These are phyloP conservation scores for Sinelater perroti DNA, from an alignment of 2,888 invertebrate genomes.

Conservation along the genomic window DNA sequence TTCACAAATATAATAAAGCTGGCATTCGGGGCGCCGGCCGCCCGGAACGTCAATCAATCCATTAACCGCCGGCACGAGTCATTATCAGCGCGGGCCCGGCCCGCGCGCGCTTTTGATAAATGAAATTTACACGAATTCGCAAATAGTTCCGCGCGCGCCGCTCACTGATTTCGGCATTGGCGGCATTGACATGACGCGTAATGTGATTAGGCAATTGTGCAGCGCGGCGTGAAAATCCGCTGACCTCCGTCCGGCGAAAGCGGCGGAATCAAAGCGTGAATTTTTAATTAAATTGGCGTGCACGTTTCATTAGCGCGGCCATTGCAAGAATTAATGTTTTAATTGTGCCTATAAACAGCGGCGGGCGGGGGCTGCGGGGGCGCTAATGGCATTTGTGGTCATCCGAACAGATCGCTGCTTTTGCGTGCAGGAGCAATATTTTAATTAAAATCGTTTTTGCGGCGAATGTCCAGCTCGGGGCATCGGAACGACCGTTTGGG, in stretches of 20 bases:
- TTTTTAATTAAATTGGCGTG: constrained; percentile 30
- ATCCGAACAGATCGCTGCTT: too few species aligned
- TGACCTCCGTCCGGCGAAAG: constrained; percentile 28
- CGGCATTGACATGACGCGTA: constrained; percentile 32
- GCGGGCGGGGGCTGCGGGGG: too few species aligned
- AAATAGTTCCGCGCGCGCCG: constrained; percentile 26
- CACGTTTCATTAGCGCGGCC: constrained; percentile 24
- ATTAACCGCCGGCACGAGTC: constrained; percentile 8
- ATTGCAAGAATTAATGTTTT: constrained; percentile 20
- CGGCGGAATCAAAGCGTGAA: constrained; percentile 29
- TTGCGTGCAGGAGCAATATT: too few species aligned
- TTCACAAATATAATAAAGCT: too few species aligned
- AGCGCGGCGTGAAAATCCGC: constrained; percentile 25
- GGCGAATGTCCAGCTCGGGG: too few species aligned
- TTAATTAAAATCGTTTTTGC: too few species aligned
- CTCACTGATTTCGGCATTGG: constrained; percentile 32
- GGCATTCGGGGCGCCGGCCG: too few species aligned
- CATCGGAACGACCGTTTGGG: too few species aligned
- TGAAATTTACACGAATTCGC: constrained; percentile 23
- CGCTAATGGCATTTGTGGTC: too few species aligned
- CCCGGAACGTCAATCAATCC: constrained; percentile 10
- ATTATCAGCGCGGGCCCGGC: constrained; percentile 8
- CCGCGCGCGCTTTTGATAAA: too few species aligned
- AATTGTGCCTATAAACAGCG: too few species aligned
- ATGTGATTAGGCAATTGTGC: constrained; percentile 36